Conservation (phyloP, 1,140 invertebrate species). For the Euura lappo region DNA sequence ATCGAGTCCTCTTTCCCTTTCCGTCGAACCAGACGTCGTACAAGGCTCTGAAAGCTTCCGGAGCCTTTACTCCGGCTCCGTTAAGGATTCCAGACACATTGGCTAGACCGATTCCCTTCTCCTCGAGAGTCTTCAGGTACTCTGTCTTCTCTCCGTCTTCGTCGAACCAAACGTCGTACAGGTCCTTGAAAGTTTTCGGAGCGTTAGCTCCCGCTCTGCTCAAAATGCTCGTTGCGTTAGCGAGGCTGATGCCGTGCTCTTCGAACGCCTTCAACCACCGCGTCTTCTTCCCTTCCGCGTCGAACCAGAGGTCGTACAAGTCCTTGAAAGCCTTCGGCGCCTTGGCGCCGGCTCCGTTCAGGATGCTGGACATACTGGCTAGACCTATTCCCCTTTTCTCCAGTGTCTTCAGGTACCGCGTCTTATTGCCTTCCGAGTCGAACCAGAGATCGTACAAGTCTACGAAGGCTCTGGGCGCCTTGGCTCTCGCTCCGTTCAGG, state of each 20-base stretch:
- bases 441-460: constrained; percentile 36
- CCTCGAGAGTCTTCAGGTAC: constrained; percentile 28
- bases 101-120: constrained; percentile 29
- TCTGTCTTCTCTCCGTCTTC: constrained; percentile 26
- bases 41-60: constrained; percentile 29
- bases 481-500: constrained; percentile 32
- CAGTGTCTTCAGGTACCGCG: constrained; percentile 33
- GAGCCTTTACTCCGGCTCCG: constrained; percentile 31
- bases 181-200: constrained; percentile 27
- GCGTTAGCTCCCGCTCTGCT: constrained; percentile 26
- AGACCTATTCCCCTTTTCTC: constrained; percentile 29
- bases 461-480: constrained; percentile 27
- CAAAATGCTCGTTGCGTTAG: constrained; percentile 33
- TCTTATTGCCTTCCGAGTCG: constrained; percentile 32
- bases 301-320: constrained; percentile 32
- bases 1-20: constrained; percentile 33
- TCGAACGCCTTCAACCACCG: constrained; percentile 30
- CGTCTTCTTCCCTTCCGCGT: constrained; percentile 29
- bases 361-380: constrained; percentile 34
- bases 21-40: constrained; percentile 35
- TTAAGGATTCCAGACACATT: constrained; percentile 32
- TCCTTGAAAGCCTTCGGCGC: constrained; percentile 31
- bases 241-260: constrained; percentile 23
- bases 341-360: constrained; percentile 28
- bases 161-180: constrained; percentile 32